Evolutionary conservation across 2,888 invertebrate species (phyloP).

Genomic region (Norana najaformis): DNA sequence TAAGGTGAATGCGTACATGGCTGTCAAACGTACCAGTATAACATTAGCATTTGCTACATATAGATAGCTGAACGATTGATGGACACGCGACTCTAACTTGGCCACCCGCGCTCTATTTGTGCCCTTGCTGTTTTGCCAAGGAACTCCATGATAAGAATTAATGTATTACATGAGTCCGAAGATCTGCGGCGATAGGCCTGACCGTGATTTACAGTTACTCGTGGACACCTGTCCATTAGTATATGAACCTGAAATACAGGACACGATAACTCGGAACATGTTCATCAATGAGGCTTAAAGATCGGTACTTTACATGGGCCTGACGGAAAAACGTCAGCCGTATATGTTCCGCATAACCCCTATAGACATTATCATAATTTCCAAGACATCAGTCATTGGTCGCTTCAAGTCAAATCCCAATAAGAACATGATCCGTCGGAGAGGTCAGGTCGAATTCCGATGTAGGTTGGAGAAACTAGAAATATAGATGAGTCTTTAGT

Average conservation of each 20-base stretch:
- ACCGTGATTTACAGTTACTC: not conserved
- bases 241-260: not conserved
- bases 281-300: too few species aligned
- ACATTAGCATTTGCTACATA: not conserved
- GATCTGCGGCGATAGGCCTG: not conserved
- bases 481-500: too few species aligned
- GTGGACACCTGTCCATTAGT: not conserved
- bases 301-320: too few species aligned
- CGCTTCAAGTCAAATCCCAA: too few species aligned
- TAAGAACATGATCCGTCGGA: too few species aligned
- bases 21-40: not conserved
- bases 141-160: not conserved
- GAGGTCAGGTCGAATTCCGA: too few species aligned
- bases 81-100: not conserved
- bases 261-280: not conserved
- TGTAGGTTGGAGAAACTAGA: too few species aligned
- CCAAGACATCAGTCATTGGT: too few species aligned
- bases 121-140: not conserved
- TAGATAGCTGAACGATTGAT: not conserved
- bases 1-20: not conserved
- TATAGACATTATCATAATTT: too few species aligned
- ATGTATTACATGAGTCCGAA: not conserved
- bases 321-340: too few species aligned
- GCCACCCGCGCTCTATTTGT: not conserved
- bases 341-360: too few species aligned